phyloP scores from a whole-genome alignment of 1,140 invertebrate genomes.

The Heterodera carotae region DNA sequence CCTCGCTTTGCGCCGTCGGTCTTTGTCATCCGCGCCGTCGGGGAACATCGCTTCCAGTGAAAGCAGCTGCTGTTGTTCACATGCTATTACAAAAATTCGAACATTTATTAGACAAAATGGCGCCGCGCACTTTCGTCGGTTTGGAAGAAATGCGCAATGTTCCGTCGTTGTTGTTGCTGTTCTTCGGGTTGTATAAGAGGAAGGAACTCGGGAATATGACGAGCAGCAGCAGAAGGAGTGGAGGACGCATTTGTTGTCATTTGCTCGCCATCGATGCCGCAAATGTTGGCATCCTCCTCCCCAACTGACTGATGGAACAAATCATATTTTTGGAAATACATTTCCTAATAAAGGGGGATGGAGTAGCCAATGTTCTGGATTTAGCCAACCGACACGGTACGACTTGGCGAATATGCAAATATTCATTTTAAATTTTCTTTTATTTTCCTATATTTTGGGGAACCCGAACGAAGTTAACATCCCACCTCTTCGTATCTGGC shows the following conservation, averaged over 20 bases:
- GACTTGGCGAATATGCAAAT: no score
- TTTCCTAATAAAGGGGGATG: no score
- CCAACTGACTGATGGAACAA: background rate
- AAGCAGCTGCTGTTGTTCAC: background rate
- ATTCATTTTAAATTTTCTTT: no score
- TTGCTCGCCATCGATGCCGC: background rate
- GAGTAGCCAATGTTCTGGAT: no score
- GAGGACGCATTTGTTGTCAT: background rate
- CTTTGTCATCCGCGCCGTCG: background rate
- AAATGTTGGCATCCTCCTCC: background rate
- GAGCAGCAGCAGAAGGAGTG: background rate
- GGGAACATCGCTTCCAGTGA: constrained; percentile 12
- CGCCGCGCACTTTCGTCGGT: background rate
- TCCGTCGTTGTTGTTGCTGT: background rate
- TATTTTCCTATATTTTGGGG: no score
- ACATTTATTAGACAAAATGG: background rate
- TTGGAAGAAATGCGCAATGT: background rate
- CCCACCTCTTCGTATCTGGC: no score
- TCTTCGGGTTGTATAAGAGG: background rate
- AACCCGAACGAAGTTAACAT: no score
- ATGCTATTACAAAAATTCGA: background rate
- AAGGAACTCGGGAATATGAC: background rate
- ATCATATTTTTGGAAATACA: background rate
- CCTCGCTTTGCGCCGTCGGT: background rate
- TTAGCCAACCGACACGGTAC: no score